Percentiles rank a stretch among this genome's conserved stretches.
Conservation (phyloP, 2,888 invertebrate species). For the Tetranychus piercei region DNA sequence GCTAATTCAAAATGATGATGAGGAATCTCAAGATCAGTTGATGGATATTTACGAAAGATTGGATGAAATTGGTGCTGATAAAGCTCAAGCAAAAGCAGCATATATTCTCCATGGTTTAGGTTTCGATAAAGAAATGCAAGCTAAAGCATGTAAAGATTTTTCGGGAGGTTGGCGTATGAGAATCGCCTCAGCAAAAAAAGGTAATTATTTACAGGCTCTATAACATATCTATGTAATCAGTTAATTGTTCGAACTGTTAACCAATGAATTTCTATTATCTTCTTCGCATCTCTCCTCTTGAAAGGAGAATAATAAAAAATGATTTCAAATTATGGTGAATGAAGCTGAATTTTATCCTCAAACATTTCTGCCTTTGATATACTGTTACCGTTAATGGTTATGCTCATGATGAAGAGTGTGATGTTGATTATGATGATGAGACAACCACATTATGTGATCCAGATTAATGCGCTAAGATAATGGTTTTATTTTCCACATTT, state of each 20-base stretch:
- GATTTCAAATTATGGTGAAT: not conserved
- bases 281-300: not conserved
- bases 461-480: not conserved
- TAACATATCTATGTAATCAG: not conserved
- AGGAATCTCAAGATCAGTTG: slow-evolving; percentile 83
- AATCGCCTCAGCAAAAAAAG: slow-evolving; percentile 34
- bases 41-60: slow-evolving; percentile 94
- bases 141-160: slow-evolving; percentile 47
- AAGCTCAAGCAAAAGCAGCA: slow-evolving; percentile 82
- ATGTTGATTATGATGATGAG: not conserved
- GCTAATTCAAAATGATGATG: slow-evolving; percentile 62
- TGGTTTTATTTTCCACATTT: not conserved
- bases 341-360: not conserved
- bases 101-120: slow-evolving; percentile 90
- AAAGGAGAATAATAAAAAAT: not conserved
- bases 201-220: not conserved
- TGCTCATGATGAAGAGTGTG: not conserved
- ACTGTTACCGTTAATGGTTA: not conserved
- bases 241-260: not conserved
- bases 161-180: slow-evolving; percentile 46
- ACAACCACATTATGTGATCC: not conserved
- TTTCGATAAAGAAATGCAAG: slow-evolving; percentile 52
- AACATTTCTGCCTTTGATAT: not conserved
- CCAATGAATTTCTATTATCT: not conserved
- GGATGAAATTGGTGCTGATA: slow-evolving; percentile 88